Conservation (phyloP, 2,113 vertebrate species). For the Syngnathus scovelli region DNA sequence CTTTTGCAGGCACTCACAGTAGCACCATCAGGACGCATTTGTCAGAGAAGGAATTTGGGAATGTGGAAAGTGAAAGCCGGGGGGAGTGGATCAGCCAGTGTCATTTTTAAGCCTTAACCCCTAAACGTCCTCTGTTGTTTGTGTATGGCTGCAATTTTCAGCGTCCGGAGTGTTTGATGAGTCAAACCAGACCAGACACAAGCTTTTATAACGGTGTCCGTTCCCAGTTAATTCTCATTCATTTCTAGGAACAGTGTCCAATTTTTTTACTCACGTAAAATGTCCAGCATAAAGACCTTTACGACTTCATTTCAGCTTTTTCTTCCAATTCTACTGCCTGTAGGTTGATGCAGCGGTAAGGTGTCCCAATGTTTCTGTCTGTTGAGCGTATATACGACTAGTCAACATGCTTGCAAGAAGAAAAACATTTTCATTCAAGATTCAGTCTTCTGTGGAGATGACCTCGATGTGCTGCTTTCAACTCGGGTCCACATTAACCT, state of each 20-base stretch:
- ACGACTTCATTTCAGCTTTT: not conserved
- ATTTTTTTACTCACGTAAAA: not conserved
- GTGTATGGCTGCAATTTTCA: slow-evolving; percentile 12
- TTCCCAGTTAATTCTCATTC: not conserved
- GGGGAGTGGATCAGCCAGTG: slow-evolving; percentile 44
- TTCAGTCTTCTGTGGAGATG: not conserved
- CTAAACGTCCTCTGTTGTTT: slow-evolving; percentile 41
- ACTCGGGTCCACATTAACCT: slow-evolving; percentile 38
- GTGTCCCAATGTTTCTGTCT: not conserved
- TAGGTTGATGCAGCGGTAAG: not conserved
- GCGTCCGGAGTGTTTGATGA: too few species aligned
- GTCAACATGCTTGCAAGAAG: not conserved
- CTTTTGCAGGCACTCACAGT: slow-evolving; percentile 56
- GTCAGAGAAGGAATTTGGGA: slow-evolving; percentile 63
- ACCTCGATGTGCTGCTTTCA: slow-evolving; percentile 22
- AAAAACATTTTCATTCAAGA: not conserved
- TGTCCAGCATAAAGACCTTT: not conserved
- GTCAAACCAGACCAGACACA: slow-evolving; percentile 8
- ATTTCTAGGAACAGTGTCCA: not conserved
- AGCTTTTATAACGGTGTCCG: not conserved
- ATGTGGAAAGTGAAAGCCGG: slow-evolving; percentile 39
- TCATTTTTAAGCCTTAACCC: slow-evolving; percentile 40
- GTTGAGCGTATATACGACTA: not conserved
- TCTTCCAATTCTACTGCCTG: not conserved
- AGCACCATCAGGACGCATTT: slow-evolving; percentile 64